These are phyloP conservation scores for Glossosoma conforme DNA, from an alignment of 1,140 invertebrate genomes.

Conservation along the genomic window DNA sequence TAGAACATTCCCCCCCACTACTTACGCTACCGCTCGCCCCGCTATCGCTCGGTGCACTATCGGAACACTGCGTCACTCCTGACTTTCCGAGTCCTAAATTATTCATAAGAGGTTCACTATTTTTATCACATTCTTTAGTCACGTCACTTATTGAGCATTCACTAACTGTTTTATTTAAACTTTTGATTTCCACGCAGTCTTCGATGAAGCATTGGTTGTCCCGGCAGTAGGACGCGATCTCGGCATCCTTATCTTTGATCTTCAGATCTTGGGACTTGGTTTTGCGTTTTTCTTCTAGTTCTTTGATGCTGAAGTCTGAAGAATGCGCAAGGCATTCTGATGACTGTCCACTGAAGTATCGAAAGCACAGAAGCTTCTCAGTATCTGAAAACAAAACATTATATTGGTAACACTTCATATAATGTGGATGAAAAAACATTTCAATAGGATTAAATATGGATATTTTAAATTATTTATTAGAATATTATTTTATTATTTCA, in stretches of 20 bases:
- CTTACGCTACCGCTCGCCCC: slow-evolving; percentile 4
- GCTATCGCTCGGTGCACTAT: slow-evolving; percentile 18
- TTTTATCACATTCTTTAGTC: slow-evolving; percentile 25
- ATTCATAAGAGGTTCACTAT: slow-evolving; percentile 6
- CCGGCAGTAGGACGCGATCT: slow-evolving; percentile 11
- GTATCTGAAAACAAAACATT: slow-evolving; percentile 46
- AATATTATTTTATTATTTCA: too few relatives aligned
- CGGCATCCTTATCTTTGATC: slow-evolving; percentile 8
- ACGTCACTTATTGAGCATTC: slow-evolving; percentile 53
- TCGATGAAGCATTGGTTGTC: slow-evolving; percentile 29
- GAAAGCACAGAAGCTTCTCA: slow-evolving; percentile 49
- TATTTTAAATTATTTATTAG: too few relatives aligned
- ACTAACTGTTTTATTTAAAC: slow-evolving; percentile 47
- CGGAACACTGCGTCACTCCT: slow-evolving; percentile 6
- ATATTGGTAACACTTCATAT: too few relatives aligned
- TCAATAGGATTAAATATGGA: too few relatives aligned
- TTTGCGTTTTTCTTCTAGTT: slow-evolving; percentile 40
- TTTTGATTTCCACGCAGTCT: slow-evolving; percentile 42
- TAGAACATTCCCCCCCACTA: slow-evolving; percentile 18
- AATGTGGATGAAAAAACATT: too few relatives aligned
- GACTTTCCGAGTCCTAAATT: slow-evolving; percentile 4
- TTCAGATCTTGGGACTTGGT: slow-evolving; percentile 8
- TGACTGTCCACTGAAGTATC: slow-evolving; percentile 48
- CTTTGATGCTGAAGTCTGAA: slow-evolving; percentile 43
- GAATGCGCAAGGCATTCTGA: slow-evolving; percentile 46